phyloP scores from a whole-genome alignment of 1,140 invertebrate genomes.

The Ptiloglossa arizonensis region DNA sequence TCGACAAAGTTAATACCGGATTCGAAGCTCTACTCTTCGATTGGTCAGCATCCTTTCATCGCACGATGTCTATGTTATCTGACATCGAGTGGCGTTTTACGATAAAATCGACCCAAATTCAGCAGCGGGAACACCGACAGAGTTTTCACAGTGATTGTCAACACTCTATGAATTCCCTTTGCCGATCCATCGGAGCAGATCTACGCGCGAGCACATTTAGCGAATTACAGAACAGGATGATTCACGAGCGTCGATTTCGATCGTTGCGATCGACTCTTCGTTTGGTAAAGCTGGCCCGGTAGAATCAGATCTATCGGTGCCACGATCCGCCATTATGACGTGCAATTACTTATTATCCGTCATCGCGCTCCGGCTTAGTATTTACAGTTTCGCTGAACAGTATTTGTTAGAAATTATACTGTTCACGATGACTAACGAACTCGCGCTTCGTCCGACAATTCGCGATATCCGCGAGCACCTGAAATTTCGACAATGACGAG shows the following conservation, averaged over 20 bases:
- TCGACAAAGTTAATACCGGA: too few species aligned
- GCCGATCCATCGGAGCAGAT: slow-evolving; percentile 44
- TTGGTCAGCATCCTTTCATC: too few species aligned
- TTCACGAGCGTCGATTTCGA: slow-evolving; percentile 53
- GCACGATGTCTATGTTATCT: too few species aligned
- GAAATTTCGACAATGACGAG: not conserved
- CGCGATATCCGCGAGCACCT: not conserved
- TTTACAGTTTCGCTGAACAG: not conserved
- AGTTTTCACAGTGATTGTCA: not conserved
- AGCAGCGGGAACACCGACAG: not conserved
- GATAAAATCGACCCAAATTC: not conserved
- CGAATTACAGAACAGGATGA: slow-evolving; percentile 50
- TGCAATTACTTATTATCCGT: not conserved
- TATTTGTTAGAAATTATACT: slow-evolving; percentile 4
- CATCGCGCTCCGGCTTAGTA: not conserved
- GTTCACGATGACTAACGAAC: slow-evolving; percentile 12
- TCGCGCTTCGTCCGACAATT: not conserved
- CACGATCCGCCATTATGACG: slow-evolving; percentile 4
- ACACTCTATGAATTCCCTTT: slow-evolving; percentile 14
- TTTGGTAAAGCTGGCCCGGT: not conserved
- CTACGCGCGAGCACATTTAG: slow-evolving; percentile 38
- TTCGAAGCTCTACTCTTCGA: too few species aligned
- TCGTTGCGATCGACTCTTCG: not conserved
- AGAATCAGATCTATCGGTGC: not conserved
- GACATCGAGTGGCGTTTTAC: too few species aligned